Conservation (phyloP, 2,797 vertebrate genomes). For the Trachops cirrhosus region DNA sequence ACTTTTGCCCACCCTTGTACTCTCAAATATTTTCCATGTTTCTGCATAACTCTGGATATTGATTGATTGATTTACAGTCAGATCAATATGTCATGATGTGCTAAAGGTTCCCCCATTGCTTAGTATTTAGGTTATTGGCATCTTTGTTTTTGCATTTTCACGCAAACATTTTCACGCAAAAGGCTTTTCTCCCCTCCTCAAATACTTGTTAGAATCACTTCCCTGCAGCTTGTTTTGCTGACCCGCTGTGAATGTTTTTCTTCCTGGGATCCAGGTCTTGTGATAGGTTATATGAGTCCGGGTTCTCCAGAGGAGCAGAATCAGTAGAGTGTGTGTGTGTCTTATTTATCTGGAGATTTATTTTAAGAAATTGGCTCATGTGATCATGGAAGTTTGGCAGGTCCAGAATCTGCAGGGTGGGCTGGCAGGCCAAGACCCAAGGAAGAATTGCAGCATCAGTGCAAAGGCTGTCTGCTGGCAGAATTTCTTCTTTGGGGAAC, state of each 20-base stretch:
- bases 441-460: background rate
- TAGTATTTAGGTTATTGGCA: background rate
- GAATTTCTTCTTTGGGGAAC: background rate
- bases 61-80: background rate
- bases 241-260: background rate
- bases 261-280: background rate
- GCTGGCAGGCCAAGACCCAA: background rate
- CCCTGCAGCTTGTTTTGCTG: background rate
- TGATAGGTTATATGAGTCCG: background rate
- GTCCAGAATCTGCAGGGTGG: background rate
- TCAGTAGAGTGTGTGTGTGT: rapidly evolving
- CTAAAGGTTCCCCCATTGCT: background rate
- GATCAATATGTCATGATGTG: background rate
- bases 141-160: background rate
- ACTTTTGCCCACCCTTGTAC: background rate
- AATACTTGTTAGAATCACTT: background rate
- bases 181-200: background rate
- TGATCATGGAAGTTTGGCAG: background rate
- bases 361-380: background rate
- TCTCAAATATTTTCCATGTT: background rate
- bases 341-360: background rate
- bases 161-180: background rate
- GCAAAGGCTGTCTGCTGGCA: background rate
- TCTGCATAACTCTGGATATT: background rate
- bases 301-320: background rate